Evolutionary conservation across 1,140 invertebrate genomes (phyloP).

Genomic region (Scylla paramamosain): DNA sequence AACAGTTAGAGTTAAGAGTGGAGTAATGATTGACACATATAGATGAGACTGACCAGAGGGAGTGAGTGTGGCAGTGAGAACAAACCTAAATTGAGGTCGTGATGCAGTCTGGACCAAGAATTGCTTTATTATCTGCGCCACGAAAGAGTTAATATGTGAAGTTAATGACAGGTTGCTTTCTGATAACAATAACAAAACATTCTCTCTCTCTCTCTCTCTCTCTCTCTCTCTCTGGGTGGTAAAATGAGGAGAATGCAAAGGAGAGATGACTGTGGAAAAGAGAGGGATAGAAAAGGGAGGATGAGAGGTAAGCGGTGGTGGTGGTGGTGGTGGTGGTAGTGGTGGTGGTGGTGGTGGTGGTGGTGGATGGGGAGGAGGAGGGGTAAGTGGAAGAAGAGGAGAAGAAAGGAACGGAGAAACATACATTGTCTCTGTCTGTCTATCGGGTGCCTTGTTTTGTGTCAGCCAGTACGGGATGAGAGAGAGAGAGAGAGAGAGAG

Average conservation of each 20-base stretch:
- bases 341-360: neutral
- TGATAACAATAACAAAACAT: neutral
- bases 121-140: neutral
- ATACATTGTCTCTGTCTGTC: too few relatives aligned
- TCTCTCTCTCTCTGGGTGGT: neutral
- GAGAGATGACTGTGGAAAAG: too few relatives aligned
- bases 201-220: constrained; percentile 20
- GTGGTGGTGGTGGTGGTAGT: neutral
- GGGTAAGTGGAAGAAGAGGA: neutral
- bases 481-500: constrained; percentile 44
- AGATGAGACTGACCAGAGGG: neutral
- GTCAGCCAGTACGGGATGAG: neutral
- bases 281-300: too few relatives aligned
- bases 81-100: neutral
- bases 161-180: neutral
- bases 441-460: too few relatives aligned
- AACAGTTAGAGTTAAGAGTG: neutral
- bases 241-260: neutral
- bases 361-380: neutral
- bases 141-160: neutral
- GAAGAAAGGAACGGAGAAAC: too few relatives aligned
- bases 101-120: neutral
- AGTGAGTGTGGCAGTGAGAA: neutral
- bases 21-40: too few relatives aligned
- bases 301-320: too few relatives aligned